Conservation (phyloP, 1,140 invertebrate genomes). For the Drosophila ogumai region DNA sequence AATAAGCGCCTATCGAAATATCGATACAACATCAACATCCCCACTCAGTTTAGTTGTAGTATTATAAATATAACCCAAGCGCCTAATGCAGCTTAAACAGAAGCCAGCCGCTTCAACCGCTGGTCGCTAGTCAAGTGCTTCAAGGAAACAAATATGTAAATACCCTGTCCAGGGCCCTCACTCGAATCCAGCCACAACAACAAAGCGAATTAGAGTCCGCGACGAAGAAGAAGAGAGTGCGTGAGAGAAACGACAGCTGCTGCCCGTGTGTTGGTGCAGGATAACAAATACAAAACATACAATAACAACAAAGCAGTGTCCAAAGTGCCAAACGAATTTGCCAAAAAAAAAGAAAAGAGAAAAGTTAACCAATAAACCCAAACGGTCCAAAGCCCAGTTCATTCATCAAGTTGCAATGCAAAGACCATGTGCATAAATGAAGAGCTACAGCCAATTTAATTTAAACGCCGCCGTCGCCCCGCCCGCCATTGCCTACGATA, state of each 20-base stretch:
- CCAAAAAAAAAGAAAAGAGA: slow-evolving; percentile 54
- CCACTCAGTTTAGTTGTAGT: slow-evolving; percentile 70
- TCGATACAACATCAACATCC: slow-evolving; percentile 46
- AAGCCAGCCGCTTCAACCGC: slow-evolving; percentile 60
- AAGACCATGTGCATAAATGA: slow-evolving; percentile 80
- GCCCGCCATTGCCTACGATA: slow-evolving; percentile 73
- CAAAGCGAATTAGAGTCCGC: slow-evolving; percentile 55
- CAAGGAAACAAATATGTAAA: slow-evolving; percentile 29
- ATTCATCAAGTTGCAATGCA: slow-evolving; percentile 48
- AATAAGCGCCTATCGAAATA: slow-evolving; percentile 27
- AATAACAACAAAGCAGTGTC: slow-evolving; percentile 64
- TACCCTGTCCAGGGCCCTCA: slow-evolving; percentile 10
- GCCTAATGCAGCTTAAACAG: slow-evolving; percentile 72
- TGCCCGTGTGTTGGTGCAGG: slow-evolving; percentile 67
- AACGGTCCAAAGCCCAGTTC: slow-evolving; percentile 12
- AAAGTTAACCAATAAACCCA: slow-evolving; percentile 1
- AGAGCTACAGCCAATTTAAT: slow-evolving; percentile 82
- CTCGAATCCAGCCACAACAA: slow-evolving; percentile 47
- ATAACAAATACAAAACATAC: slow-evolving; percentile 53
- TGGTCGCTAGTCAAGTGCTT: slow-evolving; percentile 56
- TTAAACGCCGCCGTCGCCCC: slow-evolving; percentile 76
- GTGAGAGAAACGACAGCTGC: slow-evolving; percentile 82
- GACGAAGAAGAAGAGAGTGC: slow-evolving; percentile 49
- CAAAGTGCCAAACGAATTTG: slow-evolving; percentile 75
- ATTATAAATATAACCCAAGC: slow-evolving; percentile 74